Percentiles rank a stretch among this genome's conserved stretches.
These are phyloP conservation scores for Falco peregrinus DNA, from an alignment of 2,797 vertebrate genomes.

Conservation along the genomic window DNA sequence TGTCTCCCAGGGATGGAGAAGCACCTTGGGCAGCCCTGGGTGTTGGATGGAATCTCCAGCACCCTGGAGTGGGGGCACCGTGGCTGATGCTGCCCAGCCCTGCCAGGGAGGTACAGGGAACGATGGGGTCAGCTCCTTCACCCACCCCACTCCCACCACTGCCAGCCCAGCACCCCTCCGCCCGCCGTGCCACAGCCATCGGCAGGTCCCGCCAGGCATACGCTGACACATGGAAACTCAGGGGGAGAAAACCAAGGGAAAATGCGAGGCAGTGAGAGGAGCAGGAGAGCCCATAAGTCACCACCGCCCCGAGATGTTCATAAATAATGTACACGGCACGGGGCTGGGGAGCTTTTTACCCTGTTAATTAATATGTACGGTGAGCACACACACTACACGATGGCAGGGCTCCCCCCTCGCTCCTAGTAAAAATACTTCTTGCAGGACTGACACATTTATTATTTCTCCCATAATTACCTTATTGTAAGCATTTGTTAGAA, in stretches of 20 bases:
- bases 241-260: background rate
- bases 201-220: rapidly evolving
- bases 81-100: too few relatives aligned
- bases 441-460: constrained; percentile 75
- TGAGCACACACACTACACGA: constrained; percentile 26
- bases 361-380: constrained; percentile 67
- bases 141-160: background rate
- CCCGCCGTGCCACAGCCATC: rapidly evolving
- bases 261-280: background rate
- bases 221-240: rapidly evolving
- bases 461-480: constrained; percentile 75
- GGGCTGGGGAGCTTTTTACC: constrained; percentile 34
- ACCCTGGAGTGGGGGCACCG: rapidly evolving
- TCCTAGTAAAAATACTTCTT: constrained; percentile 69
- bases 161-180: background rate
- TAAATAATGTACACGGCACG: constrained; percentile 68
- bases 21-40: background rate
- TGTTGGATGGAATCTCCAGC: background rate
- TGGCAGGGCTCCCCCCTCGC: constrained; percentile 36
- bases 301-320: constrained; percentile 55
- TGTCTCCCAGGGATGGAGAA: background rate
- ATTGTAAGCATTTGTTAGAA: constrained; percentile 65
- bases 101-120: background rate
- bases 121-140: rapidly evolving
- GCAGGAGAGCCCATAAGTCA: constrained; percentile 51